phyloP scores from a whole-genome alignment of 2,113 vertebrate species.

The Pleuronectes platessa region DNA sequence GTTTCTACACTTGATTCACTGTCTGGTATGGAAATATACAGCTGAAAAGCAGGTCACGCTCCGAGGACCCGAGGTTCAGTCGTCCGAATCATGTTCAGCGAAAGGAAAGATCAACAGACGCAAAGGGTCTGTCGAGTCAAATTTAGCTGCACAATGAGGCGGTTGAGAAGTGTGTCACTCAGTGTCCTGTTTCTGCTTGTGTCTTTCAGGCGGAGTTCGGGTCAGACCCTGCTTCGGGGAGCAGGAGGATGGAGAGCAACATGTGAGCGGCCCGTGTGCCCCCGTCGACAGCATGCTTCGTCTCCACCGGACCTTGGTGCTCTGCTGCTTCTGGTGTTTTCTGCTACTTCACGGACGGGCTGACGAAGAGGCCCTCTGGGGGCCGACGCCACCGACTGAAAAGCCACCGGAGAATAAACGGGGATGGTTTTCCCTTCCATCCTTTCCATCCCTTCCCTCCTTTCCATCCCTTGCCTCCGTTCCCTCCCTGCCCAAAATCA shows the following conservation, averaged over 20 bases:
- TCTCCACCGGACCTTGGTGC: constrained; percentile 62
- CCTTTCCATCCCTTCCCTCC: no score
- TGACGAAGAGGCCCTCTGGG: constrained; percentile 69
- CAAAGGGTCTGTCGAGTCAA: constrained; percentile 28
- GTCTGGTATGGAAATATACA: constrained; percentile 18
- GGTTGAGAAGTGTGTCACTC: constrained; percentile 58
- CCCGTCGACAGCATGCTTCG: constrained; percentile 77
- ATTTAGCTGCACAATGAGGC: constrained; percentile 20
- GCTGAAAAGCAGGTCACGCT: constrained; percentile 49
- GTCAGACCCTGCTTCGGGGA: constrained; percentile 49
- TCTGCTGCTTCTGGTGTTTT: constrained; percentile 72
- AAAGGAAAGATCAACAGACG: constrained; percentile 33
- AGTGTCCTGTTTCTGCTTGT: constrained; percentile 55
- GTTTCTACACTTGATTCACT: constrained; percentile 38
- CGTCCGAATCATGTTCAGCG: background rate
- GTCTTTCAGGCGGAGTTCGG: constrained; percentile 65
- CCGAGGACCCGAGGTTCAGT: constrained; percentile 9
- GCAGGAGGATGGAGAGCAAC: constrained; percentile 67
- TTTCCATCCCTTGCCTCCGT: background rate
- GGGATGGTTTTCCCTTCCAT: constrained; percentile 31
- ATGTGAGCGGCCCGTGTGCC: constrained; percentile 71
- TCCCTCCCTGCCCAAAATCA: constrained; percentile 10
- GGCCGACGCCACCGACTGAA: constrained; percentile 24
- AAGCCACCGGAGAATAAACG: constrained; percentile 37
- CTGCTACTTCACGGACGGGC: constrained; percentile 57